A percentile compares a stretch with the other conserved stretches of the same genome.
These are phyloP conservation scores for Lasioglossum baleicum DNA, from an alignment of 1,140 invertebrate genomes.

Conservation along the genomic window DNA sequence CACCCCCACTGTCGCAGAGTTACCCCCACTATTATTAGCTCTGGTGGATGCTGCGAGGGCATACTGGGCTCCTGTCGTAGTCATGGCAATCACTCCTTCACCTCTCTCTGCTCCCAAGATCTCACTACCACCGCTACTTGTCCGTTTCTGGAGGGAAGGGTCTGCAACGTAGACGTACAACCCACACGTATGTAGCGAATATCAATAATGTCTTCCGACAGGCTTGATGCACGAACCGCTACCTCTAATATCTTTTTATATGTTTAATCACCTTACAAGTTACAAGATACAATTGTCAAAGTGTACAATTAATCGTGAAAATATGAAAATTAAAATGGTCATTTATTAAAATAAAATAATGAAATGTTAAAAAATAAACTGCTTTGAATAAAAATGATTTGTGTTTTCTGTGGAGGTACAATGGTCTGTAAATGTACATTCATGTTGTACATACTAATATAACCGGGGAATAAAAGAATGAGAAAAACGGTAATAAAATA, in stretches of 20 bases:
- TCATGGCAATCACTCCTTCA: constrained; percentile 78
- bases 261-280: not conserved
- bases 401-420: not conserved
- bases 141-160: constrained; percentile 70
- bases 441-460: no score
- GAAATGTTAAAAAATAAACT: not conserved
- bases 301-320: not conserved
- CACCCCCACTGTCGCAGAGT: constrained; percentile 72
- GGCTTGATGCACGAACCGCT: not conserved
- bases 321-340: not conserved
- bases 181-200: constrained; percentile 57
- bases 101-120: constrained; percentile 70
- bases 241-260: not conserved
- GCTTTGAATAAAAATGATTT: not conserved
- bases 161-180: constrained; percentile 63
- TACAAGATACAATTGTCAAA: not conserved
- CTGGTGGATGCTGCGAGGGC: constrained; percentile 77
- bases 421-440: not conserved
- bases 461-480: not conserved
- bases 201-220: constrained; percentile 67
- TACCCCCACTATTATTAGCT: constrained; percentile 74
- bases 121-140: constrained; percentile 69
- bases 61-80: constrained; percentile 79
- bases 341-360: not conserved
- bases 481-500: not conserved